Evolutionary conservation across 53 echinoderm and acorn worm genomes (phyloP).

Genomic region (Arbacia lixula): DNA sequence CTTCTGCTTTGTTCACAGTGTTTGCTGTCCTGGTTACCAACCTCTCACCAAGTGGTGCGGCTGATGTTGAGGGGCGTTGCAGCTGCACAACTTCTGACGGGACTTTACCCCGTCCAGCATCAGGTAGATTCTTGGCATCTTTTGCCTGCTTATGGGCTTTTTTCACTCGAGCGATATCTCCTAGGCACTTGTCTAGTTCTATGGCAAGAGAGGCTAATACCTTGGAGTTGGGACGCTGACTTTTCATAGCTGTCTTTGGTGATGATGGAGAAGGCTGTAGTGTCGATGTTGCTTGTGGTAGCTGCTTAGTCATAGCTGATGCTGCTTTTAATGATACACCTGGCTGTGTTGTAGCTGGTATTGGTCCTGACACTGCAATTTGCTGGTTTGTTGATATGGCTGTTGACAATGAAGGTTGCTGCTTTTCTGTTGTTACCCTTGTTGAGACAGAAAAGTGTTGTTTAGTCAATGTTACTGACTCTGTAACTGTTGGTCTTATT

Average conservation of each 20-base stretch:
- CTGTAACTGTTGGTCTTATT: no score
- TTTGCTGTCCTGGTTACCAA: neutral
- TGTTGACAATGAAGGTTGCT: no score
- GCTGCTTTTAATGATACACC: no score
- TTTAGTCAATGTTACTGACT: no score
- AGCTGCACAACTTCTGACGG: neutral
- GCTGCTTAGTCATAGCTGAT: no score
- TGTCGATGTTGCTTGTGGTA: neutral
- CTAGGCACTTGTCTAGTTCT: conserved; percentile 34
- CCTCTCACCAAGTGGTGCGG: neutral
- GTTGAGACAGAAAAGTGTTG: no score
- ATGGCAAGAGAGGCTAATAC: conserved; percentile 20
- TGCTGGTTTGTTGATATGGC: no score
- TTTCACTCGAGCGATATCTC: conserved; percentile 19
- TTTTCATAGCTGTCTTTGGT: no score
- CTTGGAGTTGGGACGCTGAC: neutral
- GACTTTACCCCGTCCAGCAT: neutral
- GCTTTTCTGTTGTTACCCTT: no score
- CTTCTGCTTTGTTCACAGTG: neutral
- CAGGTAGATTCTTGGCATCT: neutral
- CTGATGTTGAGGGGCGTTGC: neutral
- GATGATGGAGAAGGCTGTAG: neutral
- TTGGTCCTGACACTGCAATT: no score
- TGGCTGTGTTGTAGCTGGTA: no score
- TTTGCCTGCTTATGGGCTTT: neutral